Percentiles rank a stretch among this genome's conserved stretches.
Conservation (phyloP, 2,113 vertebrate genomes). For the Nothoprocta perdicaria region DNA sequence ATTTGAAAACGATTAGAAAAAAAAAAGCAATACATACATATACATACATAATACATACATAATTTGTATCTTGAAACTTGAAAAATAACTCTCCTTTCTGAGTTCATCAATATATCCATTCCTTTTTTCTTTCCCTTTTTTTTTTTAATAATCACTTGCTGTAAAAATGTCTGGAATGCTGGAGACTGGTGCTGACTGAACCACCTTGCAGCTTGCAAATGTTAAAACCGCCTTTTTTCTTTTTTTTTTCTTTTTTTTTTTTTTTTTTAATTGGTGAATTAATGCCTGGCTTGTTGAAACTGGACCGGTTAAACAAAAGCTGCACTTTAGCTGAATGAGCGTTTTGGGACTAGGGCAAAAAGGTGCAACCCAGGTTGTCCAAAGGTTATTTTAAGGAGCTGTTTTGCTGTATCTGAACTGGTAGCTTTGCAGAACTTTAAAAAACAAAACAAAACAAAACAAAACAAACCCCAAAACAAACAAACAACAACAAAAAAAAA, state of each 20-base stretch:
- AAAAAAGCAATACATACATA: no score
- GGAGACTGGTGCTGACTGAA: neutral
- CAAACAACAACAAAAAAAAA: no score
- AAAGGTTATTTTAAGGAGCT: neutral
- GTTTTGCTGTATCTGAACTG: neutral
- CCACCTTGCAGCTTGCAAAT: neutral
- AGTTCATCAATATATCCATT: neutral
- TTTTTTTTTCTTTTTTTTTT: neutral
- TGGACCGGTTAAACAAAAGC: neutral
- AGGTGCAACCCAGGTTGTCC: neutral
- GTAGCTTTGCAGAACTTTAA: neutral
- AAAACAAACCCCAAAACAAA: no score
- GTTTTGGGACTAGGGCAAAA: neutral
- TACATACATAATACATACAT: neutral
- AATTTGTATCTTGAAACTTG: neutral
- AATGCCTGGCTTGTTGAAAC: neutral
- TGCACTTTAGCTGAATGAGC: neutral
- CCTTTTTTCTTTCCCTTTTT: neutral
- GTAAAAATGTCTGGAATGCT: neutral
- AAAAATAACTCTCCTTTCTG: neutral
- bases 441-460: neutral
- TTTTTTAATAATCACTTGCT: neutral
- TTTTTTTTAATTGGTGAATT: neutral
- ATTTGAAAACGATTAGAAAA: neutral
- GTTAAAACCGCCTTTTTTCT: neutral